phyloP scores from a whole-genome alignment of 2,888 invertebrate species.

The Aphodius sticticus region DNA sequence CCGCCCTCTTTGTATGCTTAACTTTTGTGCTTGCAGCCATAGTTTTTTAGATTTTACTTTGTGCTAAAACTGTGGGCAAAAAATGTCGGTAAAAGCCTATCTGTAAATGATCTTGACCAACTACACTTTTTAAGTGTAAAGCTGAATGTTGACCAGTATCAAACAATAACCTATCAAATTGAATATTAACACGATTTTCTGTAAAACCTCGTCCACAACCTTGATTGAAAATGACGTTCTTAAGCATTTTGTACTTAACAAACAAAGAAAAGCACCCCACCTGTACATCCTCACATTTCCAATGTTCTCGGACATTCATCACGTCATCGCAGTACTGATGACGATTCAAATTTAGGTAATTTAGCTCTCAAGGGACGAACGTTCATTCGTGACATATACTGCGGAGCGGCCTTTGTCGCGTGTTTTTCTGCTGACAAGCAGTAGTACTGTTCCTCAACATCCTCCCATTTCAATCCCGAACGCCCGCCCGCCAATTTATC shows the following conservation, averaged over 20 bases:
- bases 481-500: background rate
- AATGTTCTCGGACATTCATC: background rate
- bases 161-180: no score
- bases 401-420: background rate
- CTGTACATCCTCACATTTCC: background rate
- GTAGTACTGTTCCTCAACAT: constrained; percentile 4
- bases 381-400: background rate
- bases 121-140: no score
- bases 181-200: no score
- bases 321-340: background rate
- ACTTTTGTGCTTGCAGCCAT: no score
- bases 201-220: no score
- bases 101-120: no score
- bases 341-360: background rate
- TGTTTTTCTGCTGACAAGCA: constrained; percentile 4
- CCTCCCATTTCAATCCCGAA: background rate
- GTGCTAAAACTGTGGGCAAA: no score
- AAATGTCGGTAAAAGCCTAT: no score
- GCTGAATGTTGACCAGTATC: no score
- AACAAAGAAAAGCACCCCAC: background rate
- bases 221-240: no score
- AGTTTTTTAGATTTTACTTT: no score
- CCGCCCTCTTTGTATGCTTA: no score
- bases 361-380: background rate
- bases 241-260: background rate